These are phyloP conservation scores for Siniperca chuatsi DNA, from an alignment of 2,113 vertebrate genomes.

Conservation along the genomic window DNA sequence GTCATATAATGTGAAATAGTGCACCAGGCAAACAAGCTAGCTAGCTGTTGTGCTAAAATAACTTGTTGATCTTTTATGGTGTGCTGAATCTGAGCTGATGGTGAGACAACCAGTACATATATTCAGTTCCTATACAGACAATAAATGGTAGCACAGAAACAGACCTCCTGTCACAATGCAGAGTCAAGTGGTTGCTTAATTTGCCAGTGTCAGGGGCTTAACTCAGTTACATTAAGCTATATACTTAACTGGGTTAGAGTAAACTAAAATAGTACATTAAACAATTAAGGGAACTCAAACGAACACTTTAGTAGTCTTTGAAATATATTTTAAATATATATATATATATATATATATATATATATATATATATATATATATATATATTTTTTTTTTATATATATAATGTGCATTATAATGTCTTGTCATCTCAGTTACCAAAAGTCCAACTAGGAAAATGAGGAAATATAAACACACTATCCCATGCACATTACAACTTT, in stretches of 20 bases:
- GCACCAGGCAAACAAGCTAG: not conserved
- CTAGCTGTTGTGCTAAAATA: not conserved
- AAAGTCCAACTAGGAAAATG: not conserved
- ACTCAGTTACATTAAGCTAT: not conserved
- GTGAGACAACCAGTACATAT: not conserved
- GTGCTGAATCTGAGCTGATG: not conserved
- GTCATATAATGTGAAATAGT: not conserved
- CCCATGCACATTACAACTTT: not conserved
- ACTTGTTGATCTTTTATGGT: not conserved
- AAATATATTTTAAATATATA: not conserved
- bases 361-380: no score
- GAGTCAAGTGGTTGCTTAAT: not conserved
- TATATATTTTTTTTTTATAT: no score
- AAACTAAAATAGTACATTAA: not conserved
- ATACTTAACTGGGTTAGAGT: not conserved
- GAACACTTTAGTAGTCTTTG: not conserved
- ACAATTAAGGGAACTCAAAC: no score
- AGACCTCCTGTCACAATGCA: no score
- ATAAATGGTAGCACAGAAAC: no score
- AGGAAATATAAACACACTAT: not conserved
- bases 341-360: no score
- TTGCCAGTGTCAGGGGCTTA: not conserved
- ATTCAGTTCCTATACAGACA: not conserved
- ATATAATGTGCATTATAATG: not conserved
- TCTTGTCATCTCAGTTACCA: not conserved